Evolutionary conservation across 2,888 invertebrate genomes (phyloP).

Genomic region (Atrina japonica): DNA sequence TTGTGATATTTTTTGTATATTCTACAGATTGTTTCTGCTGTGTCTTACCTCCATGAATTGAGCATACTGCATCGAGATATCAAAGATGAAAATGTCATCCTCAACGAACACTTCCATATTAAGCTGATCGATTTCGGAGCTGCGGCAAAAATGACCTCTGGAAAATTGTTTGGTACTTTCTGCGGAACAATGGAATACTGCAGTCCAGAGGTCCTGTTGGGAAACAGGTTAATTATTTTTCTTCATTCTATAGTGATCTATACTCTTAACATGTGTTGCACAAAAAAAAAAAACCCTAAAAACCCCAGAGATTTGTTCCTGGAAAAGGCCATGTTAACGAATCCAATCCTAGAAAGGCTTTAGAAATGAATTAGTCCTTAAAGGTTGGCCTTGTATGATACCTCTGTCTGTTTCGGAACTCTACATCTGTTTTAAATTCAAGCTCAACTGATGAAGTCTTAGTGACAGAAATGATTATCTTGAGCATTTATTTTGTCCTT

Average conservation of each 20-base stretch:
- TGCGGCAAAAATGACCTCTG: slow-evolving; percentile 85
- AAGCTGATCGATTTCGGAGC: slow-evolving; percentile 90
- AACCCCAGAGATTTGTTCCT: too few relatives aligned
- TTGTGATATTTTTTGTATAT: not conserved
- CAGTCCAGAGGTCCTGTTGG: slow-evolving; percentile 88
- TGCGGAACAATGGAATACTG: slow-evolving; percentile 90
- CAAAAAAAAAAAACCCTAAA: too few relatives aligned
- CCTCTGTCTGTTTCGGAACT: too few relatives aligned
- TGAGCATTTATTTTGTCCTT: too few relatives aligned
- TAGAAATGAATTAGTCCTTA: too few relatives aligned
- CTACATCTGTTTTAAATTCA: too few relatives aligned
- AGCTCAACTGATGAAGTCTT: too few relatives aligned
- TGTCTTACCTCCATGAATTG: slow-evolving; percentile 85
- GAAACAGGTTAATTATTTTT: slow-evolving; percentile 85
- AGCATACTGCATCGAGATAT: slow-evolving; percentile 88
- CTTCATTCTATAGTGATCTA: not conserved
- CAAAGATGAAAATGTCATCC: slow-evolving; percentile 89
- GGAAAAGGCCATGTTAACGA: too few relatives aligned
- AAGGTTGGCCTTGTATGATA: too few relatives aligned
- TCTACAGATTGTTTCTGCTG: slow-evolving; percentile 86
- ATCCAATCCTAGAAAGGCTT: too few relatives aligned
- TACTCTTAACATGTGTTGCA: not conserved
- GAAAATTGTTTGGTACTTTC: slow-evolving; percentile 87
- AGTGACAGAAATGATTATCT: too few relatives aligned
- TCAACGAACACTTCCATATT: slow-evolving; percentile 87